Evolutionary conservation across 37 sponge, comb jelly and placozoan species (phyloP).

Genomic region (Petrosia ficiformis): DNA sequence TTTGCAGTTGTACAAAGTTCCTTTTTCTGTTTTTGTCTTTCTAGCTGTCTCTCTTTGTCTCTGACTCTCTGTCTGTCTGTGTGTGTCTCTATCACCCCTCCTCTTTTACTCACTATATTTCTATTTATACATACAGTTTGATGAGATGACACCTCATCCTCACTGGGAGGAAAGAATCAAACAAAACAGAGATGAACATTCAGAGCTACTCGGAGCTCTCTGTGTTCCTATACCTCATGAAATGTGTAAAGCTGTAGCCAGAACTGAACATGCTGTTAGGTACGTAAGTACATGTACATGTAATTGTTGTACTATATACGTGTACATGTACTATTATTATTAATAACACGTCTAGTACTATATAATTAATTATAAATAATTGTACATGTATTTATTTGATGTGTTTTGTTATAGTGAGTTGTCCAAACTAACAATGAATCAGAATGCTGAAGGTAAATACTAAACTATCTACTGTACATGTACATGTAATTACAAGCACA

Average conservation of each 20-base stretch:
- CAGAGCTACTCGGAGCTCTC: constrained; percentile 20
- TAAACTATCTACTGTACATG: too few species aligned
- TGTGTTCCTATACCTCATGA: constrained; percentile 27
- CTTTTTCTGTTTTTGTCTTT: background rate
- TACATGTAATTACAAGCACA: too few species aligned
- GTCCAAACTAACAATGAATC: too few species aligned
- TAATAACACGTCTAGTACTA: too few species aligned
- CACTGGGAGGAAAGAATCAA: constrained; percentile 33
- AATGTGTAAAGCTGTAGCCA: constrained; percentile 39
- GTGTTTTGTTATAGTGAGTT: too few species aligned
- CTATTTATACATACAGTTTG: too few species aligned
- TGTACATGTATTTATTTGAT: too few species aligned
- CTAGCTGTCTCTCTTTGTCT: constrained; percentile 21
- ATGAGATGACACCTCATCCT: constrained; percentile 43
- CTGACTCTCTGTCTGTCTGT: constrained; percentile 4
- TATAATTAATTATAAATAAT: too few species aligned
- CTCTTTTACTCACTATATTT: constrained; percentile 1
- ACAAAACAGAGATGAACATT: constrained; percentile 50
- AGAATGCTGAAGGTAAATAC: too few species aligned
- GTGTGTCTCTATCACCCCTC: background rate
- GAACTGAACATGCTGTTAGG: constrained; percentile 67
- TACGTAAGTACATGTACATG: too few species aligned
- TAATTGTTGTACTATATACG: too few species aligned
- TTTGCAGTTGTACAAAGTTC: background rate
- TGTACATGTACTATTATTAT: too few species aligned